Percentiles rank a stretch among this genome's conserved stretches.
Evolutionary conservation across 2,113 vertebrate species (phyloP).

Genomic region (Serilophus lunatus): DNA sequence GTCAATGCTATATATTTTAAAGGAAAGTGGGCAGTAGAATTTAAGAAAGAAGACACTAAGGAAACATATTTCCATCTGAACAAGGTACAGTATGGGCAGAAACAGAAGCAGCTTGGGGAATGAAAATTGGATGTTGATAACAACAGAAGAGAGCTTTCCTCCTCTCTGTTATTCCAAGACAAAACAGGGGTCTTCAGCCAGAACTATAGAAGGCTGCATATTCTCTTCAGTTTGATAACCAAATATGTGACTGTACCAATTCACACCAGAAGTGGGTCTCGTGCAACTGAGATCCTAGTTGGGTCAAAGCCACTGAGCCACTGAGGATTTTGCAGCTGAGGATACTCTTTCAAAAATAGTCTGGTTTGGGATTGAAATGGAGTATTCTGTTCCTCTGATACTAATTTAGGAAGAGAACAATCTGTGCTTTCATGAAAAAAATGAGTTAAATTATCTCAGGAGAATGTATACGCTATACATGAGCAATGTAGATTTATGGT

Average conservation of each 20-base stretch:
- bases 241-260: neutral
- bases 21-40: constrained; percentile 82
- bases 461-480: neutral
- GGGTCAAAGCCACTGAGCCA: neutral
- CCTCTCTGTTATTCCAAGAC: neutral
- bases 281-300: neutral
- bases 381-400: neutral
- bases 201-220: neutral
- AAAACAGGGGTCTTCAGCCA: neutral
- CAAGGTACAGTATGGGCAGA: constrained; percentile 58
- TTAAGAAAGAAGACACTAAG: constrained; percentile 75
- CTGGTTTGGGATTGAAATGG: neutral
- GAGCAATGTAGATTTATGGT: neutral
- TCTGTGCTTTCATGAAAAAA: neutral
- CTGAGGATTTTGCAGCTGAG: neutral
- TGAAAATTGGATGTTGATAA: neutral
- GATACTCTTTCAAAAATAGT: neutral
- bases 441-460: neutral
- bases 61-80: constrained; percentile 79
- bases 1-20: constrained; percentile 93
- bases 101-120: neutral
- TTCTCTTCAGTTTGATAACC: neutral
- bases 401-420: neutral
- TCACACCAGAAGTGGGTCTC: neutral
- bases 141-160: neutral